Evolutionary conservation across 2,797 vertebrate genomes (phyloP), one percentile per base, ranked within the genome.

Genomic region (Danio tinwini): DNA sequence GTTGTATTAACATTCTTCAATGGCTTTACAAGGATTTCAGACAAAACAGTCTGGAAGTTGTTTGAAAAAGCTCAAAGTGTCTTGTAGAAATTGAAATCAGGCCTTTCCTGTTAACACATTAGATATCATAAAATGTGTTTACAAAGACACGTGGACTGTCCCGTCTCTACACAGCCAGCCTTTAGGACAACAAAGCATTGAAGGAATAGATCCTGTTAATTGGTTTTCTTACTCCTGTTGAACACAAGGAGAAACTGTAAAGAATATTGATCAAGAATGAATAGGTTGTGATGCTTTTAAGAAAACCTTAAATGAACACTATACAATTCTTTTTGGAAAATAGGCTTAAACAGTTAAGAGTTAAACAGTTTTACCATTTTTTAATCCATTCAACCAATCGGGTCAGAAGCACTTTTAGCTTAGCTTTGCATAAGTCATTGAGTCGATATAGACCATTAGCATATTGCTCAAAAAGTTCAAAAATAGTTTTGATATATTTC

Each of bases 21-120:
- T 11, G 19, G 19, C 17, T 67, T 67, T 14, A 49, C 8, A 2
- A 37, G 14, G 29, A 37, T 53, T 69, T 69, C 2, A 4, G 16
- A 69, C 29, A 10, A 61, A 73, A 75, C 58, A 59, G 37, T 10
- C 63, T 40, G 53, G 45, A 78, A 74, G n/a, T 19, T 47, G 56
- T 64, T 7, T 72, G 52, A 44, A 14, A 29, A 14, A 68, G 63
- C 56, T 65, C 68, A 14, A 78, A 19, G 44, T 42, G 37, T 45
- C 63, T 78, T 42, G 55, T 50, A 55, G 50, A 65, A 81, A 86
- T 67, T 84, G 62, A 63, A 40, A 83, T 81, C 83, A 83, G 83
- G 75, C 77, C 63, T 61, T 58, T 72, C 76, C 67, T 59, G 63
- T 77, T 83, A 74, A 73, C 12, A 47, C 62, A 63, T 52, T 62